Evolutionary conservation across 2,113 vertebrate genomes (phyloP).

Genomic region (Catagonus wagneri): DNA sequence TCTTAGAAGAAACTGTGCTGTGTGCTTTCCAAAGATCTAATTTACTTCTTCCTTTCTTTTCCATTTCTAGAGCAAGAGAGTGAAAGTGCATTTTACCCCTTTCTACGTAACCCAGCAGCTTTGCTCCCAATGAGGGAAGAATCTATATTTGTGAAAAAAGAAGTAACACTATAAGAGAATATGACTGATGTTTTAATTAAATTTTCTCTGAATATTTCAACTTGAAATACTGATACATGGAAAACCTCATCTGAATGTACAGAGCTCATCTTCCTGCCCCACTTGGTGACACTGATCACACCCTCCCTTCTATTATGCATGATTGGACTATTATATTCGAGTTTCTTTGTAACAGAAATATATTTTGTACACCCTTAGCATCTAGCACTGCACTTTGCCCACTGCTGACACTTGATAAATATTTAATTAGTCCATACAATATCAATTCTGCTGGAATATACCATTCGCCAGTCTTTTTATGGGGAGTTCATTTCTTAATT

Average conservation of each 20-base stretch:
- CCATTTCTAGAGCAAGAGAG: background rate
- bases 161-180: background rate
- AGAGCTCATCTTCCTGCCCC: fast-evolving
- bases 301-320: fast-evolving
- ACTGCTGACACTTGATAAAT: slow-evolving; percentile 36
- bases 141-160: background rate
- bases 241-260: fast-evolving
- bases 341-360: background rate
- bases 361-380: fast-evolving
- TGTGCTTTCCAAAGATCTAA: background rate
- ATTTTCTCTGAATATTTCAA: background rate
- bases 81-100: fast-evolving
- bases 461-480: slow-evolving; percentile 12
- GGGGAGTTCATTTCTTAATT: slow-evolving; percentile 70
- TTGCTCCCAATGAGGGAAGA: background rate
- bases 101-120: background rate
- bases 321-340: fast-evolving
- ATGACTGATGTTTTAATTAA: background rate
- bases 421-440: slow-evolving; percentile 61
- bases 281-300: fast-evolving
- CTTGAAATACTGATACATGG: fast-evolving
- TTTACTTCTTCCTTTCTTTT: fast-evolving
- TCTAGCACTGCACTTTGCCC: background rate
- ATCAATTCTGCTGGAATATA: background rate
- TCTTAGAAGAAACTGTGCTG: fast-evolving